These are phyloP conservation scores for Takifugu flavidus DNA, from an alignment of 2,113 vertebrate species.

Conservation along the genomic window DNA sequence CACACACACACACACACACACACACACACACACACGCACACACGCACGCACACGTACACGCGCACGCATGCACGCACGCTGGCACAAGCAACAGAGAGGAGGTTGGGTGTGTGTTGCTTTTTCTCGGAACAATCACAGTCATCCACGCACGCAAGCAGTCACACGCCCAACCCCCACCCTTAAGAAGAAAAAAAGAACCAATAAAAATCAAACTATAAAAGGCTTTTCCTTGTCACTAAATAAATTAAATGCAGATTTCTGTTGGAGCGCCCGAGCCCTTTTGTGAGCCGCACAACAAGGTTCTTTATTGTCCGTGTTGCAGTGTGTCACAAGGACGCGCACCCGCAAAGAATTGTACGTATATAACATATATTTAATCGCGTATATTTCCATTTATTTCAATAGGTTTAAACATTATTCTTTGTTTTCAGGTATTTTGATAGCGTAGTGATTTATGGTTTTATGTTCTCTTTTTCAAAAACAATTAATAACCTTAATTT, in stretches of 20 bases:
- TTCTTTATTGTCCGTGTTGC: slow-evolving; percentile 62
- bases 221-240: slow-evolving; percentile 71
- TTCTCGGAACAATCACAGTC: slow-evolving; percentile 7
- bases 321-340: slow-evolving; percentile 13
- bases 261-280: slow-evolving; percentile 61
- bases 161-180: slow-evolving; percentile 61
- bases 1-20: slow-evolving; percentile 1
- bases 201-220: slow-evolving; percentile 72
- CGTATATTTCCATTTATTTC: too few relatives aligned
- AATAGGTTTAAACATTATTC: not conserved
- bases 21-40: not conserved
- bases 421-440: not conserved
- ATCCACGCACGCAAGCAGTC: slow-evolving; percentile 28
- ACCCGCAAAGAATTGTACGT: not conserved
- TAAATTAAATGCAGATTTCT: slow-evolving; percentile 73
- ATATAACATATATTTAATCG: too few relatives aligned
- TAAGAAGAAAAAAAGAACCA: slow-evolving; percentile 67
- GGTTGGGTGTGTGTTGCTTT: slow-evolving; percentile 10
- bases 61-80: slow-evolving; percentile 42
- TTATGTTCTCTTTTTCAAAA: not conserved
- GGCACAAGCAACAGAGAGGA: slow-evolving; percentile 55
- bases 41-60: slow-evolving; percentile 3
- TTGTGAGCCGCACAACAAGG: slow-evolving; percentile 56
- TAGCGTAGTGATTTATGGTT: not conserved
- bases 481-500: slow-evolving; percentile 6